Evolutionary conservation across 2,797 vertebrate species (phyloP), one percentile per base, ranked within the genome.

Genomic region (Phataginus tetradactyla): DNA sequence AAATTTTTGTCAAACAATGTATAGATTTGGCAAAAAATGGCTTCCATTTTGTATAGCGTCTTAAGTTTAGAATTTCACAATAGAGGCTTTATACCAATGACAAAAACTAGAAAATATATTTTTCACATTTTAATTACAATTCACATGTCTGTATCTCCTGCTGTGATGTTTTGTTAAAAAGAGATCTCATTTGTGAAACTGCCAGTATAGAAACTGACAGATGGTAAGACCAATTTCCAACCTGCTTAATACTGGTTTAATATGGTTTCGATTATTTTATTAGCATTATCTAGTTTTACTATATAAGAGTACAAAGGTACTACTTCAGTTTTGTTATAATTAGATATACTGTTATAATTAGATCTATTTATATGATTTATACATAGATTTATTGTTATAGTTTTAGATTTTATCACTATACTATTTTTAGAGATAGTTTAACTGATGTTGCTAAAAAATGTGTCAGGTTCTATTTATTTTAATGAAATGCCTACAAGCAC

Each of bases 221-320:
- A 95, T 91, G 91, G 94, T 85, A 97, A 96, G 95, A 98, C 96
- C 94, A 97, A 96, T 98, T 97, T 97, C 81, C 42, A 97, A 92
- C 55, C 81, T 95, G 15, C 86, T 94, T 57, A 94, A 93, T 86
- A 97, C 74, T 97, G 92, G 96, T 97, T 95, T 96, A 91, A 86
- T 74, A 85, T 95, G 94, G 96, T 92, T 95, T 75, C 55, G 68
- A 75, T 97, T 75, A 89, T 88, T 78, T 81, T 95, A 92, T 89
- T 89, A 92, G 75, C 53, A 94, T 81, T 85, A 42, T 71, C 78
- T 93, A 49, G 10, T 74, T 86, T 95, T 88, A 77, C 32, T 80
- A 39, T 66, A 69, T 69, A 92, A 89, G 51, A 86, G 13, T 45
- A 91, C 1, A 68, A 79, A 12, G 86, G 66, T 61, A 72, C n/a